phyloP scores from a whole-genome alignment of 2,888 invertebrate species.

The Xanthia togata region DNA sequence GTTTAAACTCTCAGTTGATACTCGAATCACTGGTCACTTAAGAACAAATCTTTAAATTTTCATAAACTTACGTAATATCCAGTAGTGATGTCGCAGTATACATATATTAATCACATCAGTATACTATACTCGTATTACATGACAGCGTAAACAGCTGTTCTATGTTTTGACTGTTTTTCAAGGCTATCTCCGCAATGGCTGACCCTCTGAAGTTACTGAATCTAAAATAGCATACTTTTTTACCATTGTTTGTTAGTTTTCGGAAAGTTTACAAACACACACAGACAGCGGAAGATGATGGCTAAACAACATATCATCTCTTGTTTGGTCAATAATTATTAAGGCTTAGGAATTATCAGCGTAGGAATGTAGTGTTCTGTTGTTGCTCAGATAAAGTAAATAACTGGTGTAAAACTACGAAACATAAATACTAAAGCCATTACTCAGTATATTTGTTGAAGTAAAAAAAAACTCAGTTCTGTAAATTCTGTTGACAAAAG shows the following conservation, averaged over 20 bases:
- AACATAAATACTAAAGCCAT: constrained; percentile 11
- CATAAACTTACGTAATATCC: not conserved
- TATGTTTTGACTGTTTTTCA: constrained; percentile 37
- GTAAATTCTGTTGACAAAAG: not conserved
- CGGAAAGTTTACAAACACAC: constrained; percentile 11
- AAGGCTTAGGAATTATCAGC: not conserved
- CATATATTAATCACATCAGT: constrained; percentile 22
- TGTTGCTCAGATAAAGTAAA: not conserved
- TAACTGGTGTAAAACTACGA: not conserved
- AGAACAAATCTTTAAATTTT: not conserved
- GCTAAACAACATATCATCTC: not conserved
- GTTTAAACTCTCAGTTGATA: not conserved
- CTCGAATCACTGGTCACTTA: not conserved
- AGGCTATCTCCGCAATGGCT: constrained; percentile 39
- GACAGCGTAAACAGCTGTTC: constrained; percentile 48
- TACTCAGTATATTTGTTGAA: constrained; percentile 16
- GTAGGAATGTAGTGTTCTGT: not conserved
- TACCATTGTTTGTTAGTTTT: constrained; percentile 22
- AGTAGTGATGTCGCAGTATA: constrained; percentile 16
- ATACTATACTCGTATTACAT: constrained; percentile 31
- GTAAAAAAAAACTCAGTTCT: not conserved
- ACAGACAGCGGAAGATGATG: not conserved
- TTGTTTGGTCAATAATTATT: constrained; percentile 14
- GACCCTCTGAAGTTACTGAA: constrained; percentile 37
- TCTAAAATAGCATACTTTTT: constrained; percentile 19